phyloP scores from a whole-genome alignment of 37 sponge, comb jelly and placozoan species.

The Ianthella basta region DNA sequence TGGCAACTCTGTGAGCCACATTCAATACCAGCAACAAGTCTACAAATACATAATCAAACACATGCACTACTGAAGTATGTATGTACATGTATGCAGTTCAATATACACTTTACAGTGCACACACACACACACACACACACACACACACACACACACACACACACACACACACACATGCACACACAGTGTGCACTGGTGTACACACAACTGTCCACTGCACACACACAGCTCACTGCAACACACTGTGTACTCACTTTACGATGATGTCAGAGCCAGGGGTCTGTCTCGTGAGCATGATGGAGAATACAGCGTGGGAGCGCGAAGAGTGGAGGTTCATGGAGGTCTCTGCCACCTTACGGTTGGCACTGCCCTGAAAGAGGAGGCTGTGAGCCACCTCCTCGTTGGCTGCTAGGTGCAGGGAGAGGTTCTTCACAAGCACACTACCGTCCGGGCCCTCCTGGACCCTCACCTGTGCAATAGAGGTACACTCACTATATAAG shows the following conservation, averaged over 20 bases:
- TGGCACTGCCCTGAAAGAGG: conserved; percentile 84
- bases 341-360: conserved; percentile 89
- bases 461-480: conserved; percentile 50
- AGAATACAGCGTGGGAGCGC: conserved; percentile 86
- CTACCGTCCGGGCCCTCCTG: conserved; percentile 47
- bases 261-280: conserved; percentile 55
- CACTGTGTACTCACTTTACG: conserved; percentile 44
- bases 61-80: too few relatives aligned
- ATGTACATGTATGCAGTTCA: too few relatives aligned
- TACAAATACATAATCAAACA: too few relatives aligned
- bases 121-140: too few relatives aligned
- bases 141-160: too few relatives aligned
- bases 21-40: too few relatives aligned
- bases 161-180: too few relatives aligned
- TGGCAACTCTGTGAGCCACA: too few relatives aligned
- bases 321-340: conserved; percentile 90
- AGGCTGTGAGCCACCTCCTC: conserved; percentile 86
- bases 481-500: background rate
- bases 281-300: conserved; percentile 72
- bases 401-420: conserved; percentile 78
- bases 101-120: background rate
- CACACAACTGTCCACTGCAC: background rate
- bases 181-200: too few relatives aligned
- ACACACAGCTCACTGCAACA: background rate
- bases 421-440: conserved; percentile 68